These are phyloP conservation scores for Atopsyche davidsoni DNA, from an alignment of 1,140 invertebrate genomes.

Conservation along the genomic window DNA sequence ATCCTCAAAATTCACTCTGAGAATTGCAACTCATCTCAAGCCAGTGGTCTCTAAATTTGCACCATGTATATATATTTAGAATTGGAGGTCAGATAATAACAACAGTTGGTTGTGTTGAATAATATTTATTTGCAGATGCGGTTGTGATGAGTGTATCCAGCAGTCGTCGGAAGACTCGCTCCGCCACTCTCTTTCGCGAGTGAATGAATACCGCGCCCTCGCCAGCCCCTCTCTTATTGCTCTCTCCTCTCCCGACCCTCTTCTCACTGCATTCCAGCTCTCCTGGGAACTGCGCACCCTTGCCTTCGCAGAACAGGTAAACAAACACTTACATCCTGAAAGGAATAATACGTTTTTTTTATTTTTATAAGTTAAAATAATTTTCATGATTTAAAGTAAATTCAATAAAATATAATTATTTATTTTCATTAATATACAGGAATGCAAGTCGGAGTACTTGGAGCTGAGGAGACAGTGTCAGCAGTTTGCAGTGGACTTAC, in stretches of 20 bases:
- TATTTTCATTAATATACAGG: too few species aligned
- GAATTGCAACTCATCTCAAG: too few species aligned
- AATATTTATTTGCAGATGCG: conserved; percentile 54
- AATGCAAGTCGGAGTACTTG: conserved; percentile 72
- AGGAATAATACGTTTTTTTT: too few species aligned
- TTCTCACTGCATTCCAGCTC: conserved; percentile 72
- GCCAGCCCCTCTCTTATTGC: conserved; percentile 87
- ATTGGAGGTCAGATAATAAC: too few species aligned
- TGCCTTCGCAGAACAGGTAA: conserved; percentile 68
- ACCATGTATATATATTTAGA: too few species aligned
- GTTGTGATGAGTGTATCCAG: conserved; percentile 71
- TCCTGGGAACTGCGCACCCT: conserved; percentile 77
- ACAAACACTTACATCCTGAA: conserved; percentile 10
- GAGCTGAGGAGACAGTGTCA: conserved; percentile 80
- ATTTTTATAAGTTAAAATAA: too few species aligned
- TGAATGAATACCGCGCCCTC: conserved; percentile 88
- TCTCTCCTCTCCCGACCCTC: conserved; percentile 76
- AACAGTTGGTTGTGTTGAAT: not conserved
- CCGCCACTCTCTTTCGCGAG: conserved; percentile 78
- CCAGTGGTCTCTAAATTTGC: too few species aligned
- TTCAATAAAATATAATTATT: too few species aligned
- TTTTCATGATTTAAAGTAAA: too few species aligned
- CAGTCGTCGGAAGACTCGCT: conserved; percentile 69
- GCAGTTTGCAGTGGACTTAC: conserved; percentile 83
- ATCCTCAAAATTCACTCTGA: too few species aligned